These are phyloP conservation scores for Platorchestia sp. DNA, from an alignment of 1,140 invertebrate species.

Conservation along the genomic window DNA sequence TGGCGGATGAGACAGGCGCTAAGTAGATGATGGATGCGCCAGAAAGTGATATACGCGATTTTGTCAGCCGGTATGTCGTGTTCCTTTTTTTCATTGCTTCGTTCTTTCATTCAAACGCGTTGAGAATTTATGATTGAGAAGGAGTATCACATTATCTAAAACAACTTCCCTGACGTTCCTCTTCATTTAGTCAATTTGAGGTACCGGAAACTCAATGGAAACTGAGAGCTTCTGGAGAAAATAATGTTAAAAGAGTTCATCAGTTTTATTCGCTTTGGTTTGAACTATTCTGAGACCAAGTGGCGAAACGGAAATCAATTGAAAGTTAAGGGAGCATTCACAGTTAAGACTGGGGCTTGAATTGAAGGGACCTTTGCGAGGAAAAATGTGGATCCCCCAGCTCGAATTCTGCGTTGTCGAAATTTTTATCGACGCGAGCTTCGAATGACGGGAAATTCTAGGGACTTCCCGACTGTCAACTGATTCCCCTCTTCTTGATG, in stretches of 20 bases:
- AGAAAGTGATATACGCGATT: constrained; percentile 45
- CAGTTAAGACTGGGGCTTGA: constrained; percentile 46
- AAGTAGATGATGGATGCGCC: constrained; percentile 53
- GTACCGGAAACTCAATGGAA: not conserved
- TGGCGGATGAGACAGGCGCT: constrained; percentile 50
- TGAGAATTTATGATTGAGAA: not conserved
- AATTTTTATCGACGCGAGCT: constrained; percentile 47
- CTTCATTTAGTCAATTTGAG: not conserved
- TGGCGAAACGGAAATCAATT: constrained; percentile 45
- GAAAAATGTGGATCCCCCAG: constrained; percentile 43
- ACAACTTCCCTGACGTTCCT: not conserved
- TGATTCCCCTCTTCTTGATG: constrained; percentile 22
- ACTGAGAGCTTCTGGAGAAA: not conserved
- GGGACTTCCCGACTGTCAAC: constrained; percentile 29
- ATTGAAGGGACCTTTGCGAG: constrained; percentile 21
- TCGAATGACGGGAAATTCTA: constrained; percentile 42
- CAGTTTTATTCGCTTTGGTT: constrained; percentile 3
- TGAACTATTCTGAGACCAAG: constrained; percentile 29
- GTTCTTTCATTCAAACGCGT: not conserved
- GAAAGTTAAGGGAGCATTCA: constrained; percentile 31
- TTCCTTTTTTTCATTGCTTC: not conserved
- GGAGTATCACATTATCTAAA: not conserved
- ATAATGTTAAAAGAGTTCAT: constrained; percentile 7
- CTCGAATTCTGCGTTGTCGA: constrained; percentile 46
- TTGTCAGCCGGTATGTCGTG: not conserved